Evolutionary conservation across 92 coral and sea anemone species (phyloP).

Genomic region (Siderastrea siderea): DNA sequence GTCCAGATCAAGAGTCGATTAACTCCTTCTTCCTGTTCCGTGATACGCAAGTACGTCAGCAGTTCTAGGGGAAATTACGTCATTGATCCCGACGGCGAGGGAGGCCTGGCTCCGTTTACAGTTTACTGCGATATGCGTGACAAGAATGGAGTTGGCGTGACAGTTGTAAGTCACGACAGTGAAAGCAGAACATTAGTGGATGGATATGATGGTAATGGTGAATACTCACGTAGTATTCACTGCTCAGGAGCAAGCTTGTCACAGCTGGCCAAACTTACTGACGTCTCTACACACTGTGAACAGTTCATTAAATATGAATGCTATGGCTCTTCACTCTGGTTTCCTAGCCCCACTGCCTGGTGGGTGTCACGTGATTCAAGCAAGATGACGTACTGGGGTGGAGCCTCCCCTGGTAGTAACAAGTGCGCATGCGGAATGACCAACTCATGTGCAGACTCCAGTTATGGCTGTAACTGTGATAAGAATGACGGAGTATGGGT

Average conservation of each 20-base stretch:
- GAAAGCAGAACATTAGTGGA: constrained; percentile 8
- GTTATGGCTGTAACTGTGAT: constrained; percentile 4
- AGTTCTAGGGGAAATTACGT: constrained; percentile 5
- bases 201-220: constrained; percentile 16
- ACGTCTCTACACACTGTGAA: constrained; percentile 62
- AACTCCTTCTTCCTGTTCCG: constrained; percentile 37
- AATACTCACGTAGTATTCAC: constrained; percentile 35
- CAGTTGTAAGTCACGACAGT: constrained; percentile 46
- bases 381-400: constrained; percentile 72
- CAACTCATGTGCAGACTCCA: background rate
- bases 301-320: constrained; percentile 77
- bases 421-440: constrained; percentile 10
- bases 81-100: constrained; percentile 30
- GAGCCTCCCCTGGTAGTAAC: constrained; percentile 42
- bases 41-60: background rate
- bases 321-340: background rate
- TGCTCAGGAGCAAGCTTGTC: constrained; percentile 59
- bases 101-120: background rate
- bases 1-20: background rate
- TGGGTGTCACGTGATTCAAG: constrained; percentile 38
- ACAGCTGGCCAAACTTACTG: constrained; percentile 61
- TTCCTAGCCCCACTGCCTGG: constrained; percentile 15
- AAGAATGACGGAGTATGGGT: background rate
- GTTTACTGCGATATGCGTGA: constrained; percentile 59
- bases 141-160: constrained; percentile 36